Base-by-base conservation (phyloP, 2,113 vertebrate species). In the Indicator maculatus region DNA sequence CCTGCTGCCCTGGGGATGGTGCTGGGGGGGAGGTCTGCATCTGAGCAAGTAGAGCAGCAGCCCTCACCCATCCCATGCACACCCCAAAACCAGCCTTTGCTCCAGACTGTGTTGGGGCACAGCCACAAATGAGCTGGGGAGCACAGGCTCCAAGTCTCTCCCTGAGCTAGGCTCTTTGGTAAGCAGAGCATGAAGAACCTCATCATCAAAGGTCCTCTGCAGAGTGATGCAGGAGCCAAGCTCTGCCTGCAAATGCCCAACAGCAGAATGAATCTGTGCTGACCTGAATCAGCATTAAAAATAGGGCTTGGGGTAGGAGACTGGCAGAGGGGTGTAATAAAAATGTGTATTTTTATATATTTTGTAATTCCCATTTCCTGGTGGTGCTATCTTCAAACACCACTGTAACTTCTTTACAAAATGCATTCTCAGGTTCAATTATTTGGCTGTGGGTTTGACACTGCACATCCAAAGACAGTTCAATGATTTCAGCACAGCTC, bases 61-160 rank as follows among this genome's bases (percentile, higher is more conserved):
- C 45, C 36, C 20, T 61, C 0, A 0, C 16, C 16, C 6, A 0
- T 12, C 38, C 55, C 5, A 2, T 16, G 30, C 31, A 14, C 16
- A 26, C 10, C n/a, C 67, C 14, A 5, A 64, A 52, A 12, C 33
- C 76, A 73, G 16, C 30, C 67, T 55, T 52, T 67, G 47, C 26
- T 44, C 28, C 24, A 30, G 33, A 44, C 58, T 3, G 0, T n/a
- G 36, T 30, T 8, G 2, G 31, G 76, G 52, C 36, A 36, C 36
- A 36, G 36, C 36, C 36, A 36, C 36, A 36, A 8, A 21, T 21
- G 31, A 55, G 14, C 27, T 5, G 33, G 1, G 1, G 38, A 88
- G 59, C 19, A 15, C 47, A 80, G 38, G 33, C 70, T 77, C 28
- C 74, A 14, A 19, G 27, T 8, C 50, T 24, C 16, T 61, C 31